These are phyloP conservation scores for Neomonachus schauinslandi DNA, from an alignment of 2,113 vertebrate genomes.

Conservation along the genomic window DNA sequence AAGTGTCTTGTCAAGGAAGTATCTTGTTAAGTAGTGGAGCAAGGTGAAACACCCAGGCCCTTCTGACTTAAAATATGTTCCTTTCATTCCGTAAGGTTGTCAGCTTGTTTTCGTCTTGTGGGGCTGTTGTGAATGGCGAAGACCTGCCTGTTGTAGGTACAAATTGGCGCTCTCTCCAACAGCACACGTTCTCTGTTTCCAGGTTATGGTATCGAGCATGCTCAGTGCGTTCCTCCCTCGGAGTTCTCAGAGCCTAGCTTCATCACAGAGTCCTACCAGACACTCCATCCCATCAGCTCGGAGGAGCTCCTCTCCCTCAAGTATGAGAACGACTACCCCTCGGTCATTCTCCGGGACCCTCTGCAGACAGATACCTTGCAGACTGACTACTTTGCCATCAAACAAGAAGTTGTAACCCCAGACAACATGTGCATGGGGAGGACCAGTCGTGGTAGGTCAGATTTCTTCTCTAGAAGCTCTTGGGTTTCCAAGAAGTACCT, in stretches of 20 bases:
- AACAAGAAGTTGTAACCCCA: conserved; percentile 97
- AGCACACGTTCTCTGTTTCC: conserved; percentile 17
- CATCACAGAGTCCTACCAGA: conserved; percentile 99
- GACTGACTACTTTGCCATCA: conserved; percentile 95
- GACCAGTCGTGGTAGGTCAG: conserved; percentile 93
- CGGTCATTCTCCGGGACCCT: conserved; percentile 94
- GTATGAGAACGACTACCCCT: conserved; percentile 96
- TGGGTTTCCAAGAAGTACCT: neutral
- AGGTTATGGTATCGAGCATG: conserved; percentile 98
- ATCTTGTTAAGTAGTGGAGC: neutral
- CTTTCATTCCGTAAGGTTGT: neutral
- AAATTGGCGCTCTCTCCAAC: neutral
- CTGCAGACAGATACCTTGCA: conserved; percentile 91
- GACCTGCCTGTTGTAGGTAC: neutral
- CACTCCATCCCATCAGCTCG: conserved; percentile 98
- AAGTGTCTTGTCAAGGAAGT: neutral
- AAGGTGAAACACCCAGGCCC: neutral
- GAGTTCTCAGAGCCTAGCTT: conserved; percentile 99
- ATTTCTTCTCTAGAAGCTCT: conserved; percentile 12
- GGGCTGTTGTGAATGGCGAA: neutral
- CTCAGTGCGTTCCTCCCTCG: conserved; percentile 98
- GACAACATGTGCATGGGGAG: conserved; percentile 99
- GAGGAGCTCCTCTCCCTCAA: conserved; percentile 98
- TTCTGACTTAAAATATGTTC: neutral
- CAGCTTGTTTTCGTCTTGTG: neutral